These are phyloP conservation scores for Drosophila macrothrix DNA, from an alignment of 2,888 invertebrate species.

Conservation along the genomic window DNA sequence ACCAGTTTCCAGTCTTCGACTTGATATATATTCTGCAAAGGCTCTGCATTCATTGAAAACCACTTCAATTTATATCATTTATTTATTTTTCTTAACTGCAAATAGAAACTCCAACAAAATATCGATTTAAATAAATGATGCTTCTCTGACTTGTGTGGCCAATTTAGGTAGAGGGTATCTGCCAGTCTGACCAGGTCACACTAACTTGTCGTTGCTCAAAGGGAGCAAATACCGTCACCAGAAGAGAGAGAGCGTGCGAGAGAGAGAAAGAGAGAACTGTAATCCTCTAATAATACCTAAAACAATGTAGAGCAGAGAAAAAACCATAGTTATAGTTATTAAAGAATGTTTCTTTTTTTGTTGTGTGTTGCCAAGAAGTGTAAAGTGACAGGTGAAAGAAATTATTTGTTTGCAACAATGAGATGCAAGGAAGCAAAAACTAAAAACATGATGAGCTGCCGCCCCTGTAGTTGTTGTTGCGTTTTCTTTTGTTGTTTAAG, in stretches of 20 bases:
- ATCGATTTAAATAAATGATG: background rate
- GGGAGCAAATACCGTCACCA: background rate
- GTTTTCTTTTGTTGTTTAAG: background rate
- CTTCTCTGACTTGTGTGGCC: background rate
- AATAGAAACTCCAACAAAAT: background rate
- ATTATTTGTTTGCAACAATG: background rate
- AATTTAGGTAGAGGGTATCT: background rate
- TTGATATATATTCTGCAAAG: background rate
- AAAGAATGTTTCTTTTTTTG: background rate
- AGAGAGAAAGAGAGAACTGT: background rate
- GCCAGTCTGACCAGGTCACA: background rate
- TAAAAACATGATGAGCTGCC: background rate
- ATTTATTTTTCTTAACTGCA: background rate
- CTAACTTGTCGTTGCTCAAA: background rate
- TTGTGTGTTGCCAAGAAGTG: background rate
- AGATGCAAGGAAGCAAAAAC: background rate
- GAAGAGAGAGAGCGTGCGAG: background rate
- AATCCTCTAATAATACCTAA: background rate
- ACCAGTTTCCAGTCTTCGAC: background rate
- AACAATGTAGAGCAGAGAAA: background rate
- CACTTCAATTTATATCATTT: background rate
- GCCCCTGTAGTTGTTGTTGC: background rate
- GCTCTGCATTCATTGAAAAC: background rate
- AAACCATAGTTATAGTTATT: background rate
- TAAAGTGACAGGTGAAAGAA: background rate